Evolutionary conservation across 2,797 vertebrate species (phyloP).

Genomic region (Selene dorsalis): DNA sequence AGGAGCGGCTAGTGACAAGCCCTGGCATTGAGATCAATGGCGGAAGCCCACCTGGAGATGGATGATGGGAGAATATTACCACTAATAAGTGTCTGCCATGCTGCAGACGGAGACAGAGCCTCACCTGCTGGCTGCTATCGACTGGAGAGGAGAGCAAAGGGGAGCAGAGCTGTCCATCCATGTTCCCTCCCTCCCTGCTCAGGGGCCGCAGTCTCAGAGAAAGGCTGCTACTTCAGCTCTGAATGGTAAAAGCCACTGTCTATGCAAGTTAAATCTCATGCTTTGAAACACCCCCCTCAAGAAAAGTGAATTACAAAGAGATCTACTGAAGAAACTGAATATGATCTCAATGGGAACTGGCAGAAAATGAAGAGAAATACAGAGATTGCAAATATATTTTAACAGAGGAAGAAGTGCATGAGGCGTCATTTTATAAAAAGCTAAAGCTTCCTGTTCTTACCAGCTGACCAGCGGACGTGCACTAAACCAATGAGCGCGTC

Average conservation of each 20-base stretch:
- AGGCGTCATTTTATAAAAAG: neutral
- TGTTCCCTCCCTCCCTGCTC: constrained; percentile 26
- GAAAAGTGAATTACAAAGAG: neutral
- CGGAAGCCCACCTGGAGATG: constrained; percentile 81
- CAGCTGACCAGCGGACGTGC: constrained; percentile 16
- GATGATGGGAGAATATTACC: constrained; percentile 78
- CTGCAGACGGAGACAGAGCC: constrained; percentile 56
- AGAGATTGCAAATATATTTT: neutral
- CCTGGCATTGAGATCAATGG: constrained; percentile 71
- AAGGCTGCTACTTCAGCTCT: constrained; percentile 22
- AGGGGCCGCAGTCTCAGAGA: constrained; percentile 27
- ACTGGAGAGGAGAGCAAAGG: constrained; percentile 54
- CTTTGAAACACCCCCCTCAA: neutral
- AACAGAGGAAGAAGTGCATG: neutral
- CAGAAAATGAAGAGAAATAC: neutral
- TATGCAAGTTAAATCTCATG: neutral
- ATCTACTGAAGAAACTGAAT: neutral
- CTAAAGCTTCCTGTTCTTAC: neutral
- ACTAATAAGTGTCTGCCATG: constrained; percentile 76
- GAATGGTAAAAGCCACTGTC: neutral
- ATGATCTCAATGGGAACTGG: neutral
- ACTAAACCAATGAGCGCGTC: neutral
- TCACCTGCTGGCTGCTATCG: constrained; percentile 78
- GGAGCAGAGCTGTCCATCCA: constrained; percentile 65
- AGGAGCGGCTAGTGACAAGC: constrained; percentile 60